These are phyloP conservation scores for Clangula hyemalis DNA, from an alignment of 2,797 vertebrate species.

Conservation along the genomic window DNA sequence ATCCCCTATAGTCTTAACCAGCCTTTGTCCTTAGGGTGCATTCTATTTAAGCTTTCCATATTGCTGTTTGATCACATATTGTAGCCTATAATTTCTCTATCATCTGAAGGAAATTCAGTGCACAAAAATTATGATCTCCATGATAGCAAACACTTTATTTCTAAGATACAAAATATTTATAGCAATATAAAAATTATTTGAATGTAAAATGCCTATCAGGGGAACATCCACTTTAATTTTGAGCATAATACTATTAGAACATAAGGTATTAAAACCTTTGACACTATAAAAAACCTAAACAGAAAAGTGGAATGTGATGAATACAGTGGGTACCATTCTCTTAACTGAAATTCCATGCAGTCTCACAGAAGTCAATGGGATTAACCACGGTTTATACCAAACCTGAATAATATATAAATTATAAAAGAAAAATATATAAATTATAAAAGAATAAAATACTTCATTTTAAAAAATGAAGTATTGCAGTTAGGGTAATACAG, in stretches of 20 bases:
- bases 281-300: not conserved
- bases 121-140: conserved; percentile 75
- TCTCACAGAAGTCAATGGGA: not conserved
- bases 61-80: conserved; percentile 80
- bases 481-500: not conserved
- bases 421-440: too few relatives aligned
- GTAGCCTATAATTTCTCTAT: conserved; percentile 79
- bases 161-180: conserved; percentile 74
- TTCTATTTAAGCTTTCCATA: conserved; percentile 78
- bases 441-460: too few relatives aligned
- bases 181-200: conserved; percentile 70
- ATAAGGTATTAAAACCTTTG: not conserved
- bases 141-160: conserved; percentile 73
- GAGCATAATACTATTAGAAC: not conserved
- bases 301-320: not conserved
- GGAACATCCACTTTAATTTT: conserved; percentile 52
- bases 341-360: not conserved
- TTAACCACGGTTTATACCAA: not conserved
- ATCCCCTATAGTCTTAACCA: conserved; percentile 81
- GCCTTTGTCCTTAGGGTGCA: conserved; percentile 84
- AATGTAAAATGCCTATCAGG: conserved; percentile 64
- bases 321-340: not conserved
- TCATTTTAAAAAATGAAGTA: not conserved
- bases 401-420: too few relatives aligned
- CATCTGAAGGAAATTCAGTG: conserved; percentile 72